Evolutionary conservation across 2,888 invertebrate species (phyloP).

Genomic region (Chymomyza fuscimana): DNA sequence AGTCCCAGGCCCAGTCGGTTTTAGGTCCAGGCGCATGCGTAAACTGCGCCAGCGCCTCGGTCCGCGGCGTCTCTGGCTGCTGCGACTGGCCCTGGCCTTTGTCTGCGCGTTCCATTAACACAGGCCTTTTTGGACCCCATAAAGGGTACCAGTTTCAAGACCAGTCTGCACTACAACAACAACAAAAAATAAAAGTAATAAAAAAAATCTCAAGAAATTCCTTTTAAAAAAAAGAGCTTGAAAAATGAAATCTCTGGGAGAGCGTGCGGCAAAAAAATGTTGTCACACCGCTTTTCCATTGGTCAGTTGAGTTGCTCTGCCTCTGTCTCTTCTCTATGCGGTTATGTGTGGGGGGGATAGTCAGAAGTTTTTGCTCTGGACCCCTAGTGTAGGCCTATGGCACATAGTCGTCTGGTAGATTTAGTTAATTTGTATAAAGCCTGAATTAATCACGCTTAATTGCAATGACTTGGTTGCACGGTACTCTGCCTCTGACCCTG

Average conservation of each 20-base stretch:
- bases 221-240: slow-evolving; percentile 33
- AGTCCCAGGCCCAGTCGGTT: background rate
- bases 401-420: slow-evolving; percentile 45
- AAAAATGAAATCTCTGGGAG: slow-evolving; percentile 27
- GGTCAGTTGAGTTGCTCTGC: slow-evolving; percentile 21
- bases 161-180: slow-evolving; percentile 56
- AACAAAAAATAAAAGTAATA: slow-evolving; percentile 35
- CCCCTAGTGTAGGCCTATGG: background rate
- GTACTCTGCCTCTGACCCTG: slow-evolving; percentile 16
- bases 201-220: slow-evolving; percentile 69
- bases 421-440: slow-evolving; percentile 71
- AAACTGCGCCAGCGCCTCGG: background rate
- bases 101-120: slow-evolving; percentile 3
- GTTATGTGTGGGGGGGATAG: background rate
- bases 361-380: background rate
- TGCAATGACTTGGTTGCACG: slow-evolving; percentile 46
- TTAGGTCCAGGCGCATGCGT: slow-evolving; percentile 33
- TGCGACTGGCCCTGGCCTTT: background rate
- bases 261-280: slow-evolving; percentile 69
- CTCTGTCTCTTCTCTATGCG: slow-evolving; percentile 6
- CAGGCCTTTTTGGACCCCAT: background rate
- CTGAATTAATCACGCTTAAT: slow-evolving; percentile 73
- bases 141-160: slow-evolving; percentile 74
- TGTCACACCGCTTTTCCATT: slow-evolving; percentile 73
- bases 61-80: background rate